A percentile compares a stretch with the other conserved stretches of the same genome.
Evolutionary conservation across 2,797 vertebrate species (phyloP).

Genomic region (Ficedula albicollis): DNA sequence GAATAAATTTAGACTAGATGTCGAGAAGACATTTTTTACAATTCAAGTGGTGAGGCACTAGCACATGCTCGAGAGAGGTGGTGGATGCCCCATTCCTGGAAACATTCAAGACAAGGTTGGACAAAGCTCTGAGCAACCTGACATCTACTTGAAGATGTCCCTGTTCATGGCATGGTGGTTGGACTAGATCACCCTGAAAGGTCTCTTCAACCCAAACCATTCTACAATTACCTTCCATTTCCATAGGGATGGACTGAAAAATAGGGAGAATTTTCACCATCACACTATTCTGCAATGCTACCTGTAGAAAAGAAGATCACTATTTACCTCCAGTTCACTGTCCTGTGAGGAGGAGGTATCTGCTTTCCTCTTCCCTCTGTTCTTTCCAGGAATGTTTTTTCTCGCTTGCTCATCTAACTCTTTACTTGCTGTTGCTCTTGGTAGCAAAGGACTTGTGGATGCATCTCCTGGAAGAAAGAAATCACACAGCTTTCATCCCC

Average conservation of each 20-base stretch:
- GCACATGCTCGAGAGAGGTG: neutral
- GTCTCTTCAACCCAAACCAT: neutral
- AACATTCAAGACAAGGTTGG: neutral
- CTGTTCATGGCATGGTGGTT: neutral
- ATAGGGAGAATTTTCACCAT: neutral
- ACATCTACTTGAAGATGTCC: neutral
- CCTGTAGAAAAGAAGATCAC: neutral
- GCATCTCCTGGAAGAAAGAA: constrained; percentile 69
- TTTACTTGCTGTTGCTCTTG: constrained; percentile 80
- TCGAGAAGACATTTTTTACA: neutral
- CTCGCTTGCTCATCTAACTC: constrained; percentile 88
- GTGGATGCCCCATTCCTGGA: neutral
- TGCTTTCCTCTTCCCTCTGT: constrained; percentile 93
- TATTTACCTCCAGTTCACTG: constrained; percentile 89
- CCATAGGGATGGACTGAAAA: neutral
- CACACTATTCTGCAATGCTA: neutral
- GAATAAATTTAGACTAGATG: neutral
- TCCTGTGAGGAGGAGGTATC: constrained; percentile 84
- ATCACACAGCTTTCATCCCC: neutral
- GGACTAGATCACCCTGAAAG: neutral
- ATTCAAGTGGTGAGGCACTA: neutral
- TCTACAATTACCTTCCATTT: neutral
- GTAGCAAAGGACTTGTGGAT: constrained; percentile 72
- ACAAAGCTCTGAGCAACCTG: neutral
- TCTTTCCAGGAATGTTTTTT: constrained; percentile 89